Percentiles rank a stretch among this genome's conserved stretches.
These are phyloP conservation scores for Amniataba percoides DNA, from an alignment of 2,797 vertebrate species.

Conservation along the genomic window DNA sequence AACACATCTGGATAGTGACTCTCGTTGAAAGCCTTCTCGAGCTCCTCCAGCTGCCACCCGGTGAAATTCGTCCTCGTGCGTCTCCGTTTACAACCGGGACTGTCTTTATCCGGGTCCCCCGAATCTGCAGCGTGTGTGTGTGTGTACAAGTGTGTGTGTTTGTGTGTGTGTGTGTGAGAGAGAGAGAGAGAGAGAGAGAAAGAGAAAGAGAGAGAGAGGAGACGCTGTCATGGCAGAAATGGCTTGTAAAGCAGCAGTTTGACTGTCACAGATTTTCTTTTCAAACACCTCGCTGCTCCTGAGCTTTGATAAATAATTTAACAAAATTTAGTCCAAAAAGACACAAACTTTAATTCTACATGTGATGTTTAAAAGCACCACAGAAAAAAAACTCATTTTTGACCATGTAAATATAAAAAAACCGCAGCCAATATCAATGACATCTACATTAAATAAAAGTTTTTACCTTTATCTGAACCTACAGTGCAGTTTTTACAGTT, in stretches of 20 bases:
- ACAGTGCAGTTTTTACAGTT: not conserved
- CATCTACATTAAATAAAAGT: not conserved
- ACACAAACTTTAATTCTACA: not conserved
- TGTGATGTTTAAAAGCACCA: not conserved
- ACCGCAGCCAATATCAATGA: not conserved
- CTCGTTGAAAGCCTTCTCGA: conserved; percentile 98
- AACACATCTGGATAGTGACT: conserved; percentile 99
- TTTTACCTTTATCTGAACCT: not conserved
- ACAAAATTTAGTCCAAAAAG: accelerated
- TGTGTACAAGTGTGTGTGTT: conserved; percentile 7
- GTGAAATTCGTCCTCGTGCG: conserved; percentile 98
- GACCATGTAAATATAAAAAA: not conserved
- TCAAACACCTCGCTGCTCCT: not conserved
- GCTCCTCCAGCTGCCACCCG: conserved; percentile 98
- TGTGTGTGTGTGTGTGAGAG: not conserved
- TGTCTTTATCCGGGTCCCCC: conserved; percentile 96
- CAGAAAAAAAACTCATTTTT: not conserved
- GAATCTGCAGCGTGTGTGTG: conserved; percentile 82
- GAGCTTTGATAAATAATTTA: not conserved
- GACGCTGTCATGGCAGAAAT: conserved; percentile 17
- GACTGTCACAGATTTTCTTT: not conserved
- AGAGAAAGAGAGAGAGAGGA: conserved; percentile 24
- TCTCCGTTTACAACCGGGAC: conserved; percentile 96
- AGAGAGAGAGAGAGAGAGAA: conserved; percentile 20
- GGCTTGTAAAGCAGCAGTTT: conserved; percentile 28